Evolutionary conservation across 2,797 vertebrate genomes (phyloP).

Genomic region (Sciurus vulgaris): DNA sequence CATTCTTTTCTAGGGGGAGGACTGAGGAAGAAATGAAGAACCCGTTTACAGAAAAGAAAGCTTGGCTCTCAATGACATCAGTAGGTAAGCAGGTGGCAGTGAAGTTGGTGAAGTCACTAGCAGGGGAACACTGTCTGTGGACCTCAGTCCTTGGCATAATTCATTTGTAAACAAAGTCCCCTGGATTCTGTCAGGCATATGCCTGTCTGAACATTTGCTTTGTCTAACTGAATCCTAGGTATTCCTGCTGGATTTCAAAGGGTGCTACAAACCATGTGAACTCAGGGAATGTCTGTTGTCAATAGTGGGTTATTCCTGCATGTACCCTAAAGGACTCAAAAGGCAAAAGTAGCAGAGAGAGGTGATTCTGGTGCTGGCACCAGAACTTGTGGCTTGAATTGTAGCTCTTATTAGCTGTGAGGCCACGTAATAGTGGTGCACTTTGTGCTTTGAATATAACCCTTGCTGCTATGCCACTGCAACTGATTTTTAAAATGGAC

Average conservation of each 20-base stretch:
- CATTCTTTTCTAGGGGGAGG: not conserved
- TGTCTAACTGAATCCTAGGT: not conserved
- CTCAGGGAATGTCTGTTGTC: not conserved
- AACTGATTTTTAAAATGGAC: no score
- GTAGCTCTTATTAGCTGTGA: not conserved
- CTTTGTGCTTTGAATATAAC: no score
- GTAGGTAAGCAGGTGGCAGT: conserved; percentile 68
- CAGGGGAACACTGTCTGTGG: conserved; percentile 58
- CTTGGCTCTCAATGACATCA: not conserved
- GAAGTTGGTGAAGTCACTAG: conserved; percentile 63
- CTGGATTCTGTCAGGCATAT: conserved; percentile 61
- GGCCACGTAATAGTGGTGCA: no score
- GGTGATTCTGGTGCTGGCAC: no score
- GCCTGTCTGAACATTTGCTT: conserved; percentile 51
- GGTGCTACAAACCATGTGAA: not conserved
- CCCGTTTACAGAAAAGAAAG: conserved; percentile 41
- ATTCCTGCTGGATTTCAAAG: conserved; percentile 2
- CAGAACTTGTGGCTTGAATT: not conserved
- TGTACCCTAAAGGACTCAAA: not conserved
- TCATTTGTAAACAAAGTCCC: conserved; percentile 52
- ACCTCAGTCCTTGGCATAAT: conserved; percentile 71
- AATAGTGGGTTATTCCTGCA: accelerated
- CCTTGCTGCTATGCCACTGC: no score
- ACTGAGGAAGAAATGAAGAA: not conserved
- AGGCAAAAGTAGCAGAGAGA: not conserved